Evolutionary conservation across 2,797 vertebrate genomes (phyloP).

Genomic region (Myotis pilosus): DNA sequence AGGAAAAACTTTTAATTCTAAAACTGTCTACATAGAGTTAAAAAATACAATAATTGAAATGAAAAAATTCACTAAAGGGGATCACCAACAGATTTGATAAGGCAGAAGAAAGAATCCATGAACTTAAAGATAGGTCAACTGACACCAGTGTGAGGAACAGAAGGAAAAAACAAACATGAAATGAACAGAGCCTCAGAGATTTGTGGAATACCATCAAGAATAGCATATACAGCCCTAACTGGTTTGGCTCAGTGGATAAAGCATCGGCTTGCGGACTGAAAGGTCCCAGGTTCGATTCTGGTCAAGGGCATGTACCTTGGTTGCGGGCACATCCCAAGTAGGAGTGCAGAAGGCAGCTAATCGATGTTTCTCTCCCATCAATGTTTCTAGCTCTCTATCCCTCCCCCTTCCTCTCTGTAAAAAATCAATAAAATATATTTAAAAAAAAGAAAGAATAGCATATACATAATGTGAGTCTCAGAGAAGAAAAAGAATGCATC

Average conservation of each 20-base stretch:
- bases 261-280: too few species aligned
- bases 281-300: too few species aligned
- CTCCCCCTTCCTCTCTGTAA: too few species aligned
- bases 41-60: background rate
- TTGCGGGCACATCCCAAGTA: too few species aligned
- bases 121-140: background rate
- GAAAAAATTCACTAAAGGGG: background rate
- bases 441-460: too few species aligned
- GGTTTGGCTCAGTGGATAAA: too few species aligned
- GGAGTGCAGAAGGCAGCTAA: too few species aligned
- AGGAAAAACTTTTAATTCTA: background rate
- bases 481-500: background rate
- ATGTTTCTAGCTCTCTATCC: too few species aligned
- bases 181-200: background rate
- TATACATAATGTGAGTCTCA: background rate
- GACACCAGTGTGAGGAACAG: background rate
- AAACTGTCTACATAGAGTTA: background rate
- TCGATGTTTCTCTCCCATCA: too few species aligned
- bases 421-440: too few species aligned
- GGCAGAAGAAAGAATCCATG: too few species aligned
- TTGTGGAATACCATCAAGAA: background rate
- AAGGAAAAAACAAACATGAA: background rate
- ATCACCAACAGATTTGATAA: background rate
- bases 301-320: too few species aligned
- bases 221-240: background rate